Percentiles rank a stretch among this genome's conserved stretches.
Conservation (phyloP, 2,888 invertebrate species). For the Lycocerus yunnanus region DNA sequence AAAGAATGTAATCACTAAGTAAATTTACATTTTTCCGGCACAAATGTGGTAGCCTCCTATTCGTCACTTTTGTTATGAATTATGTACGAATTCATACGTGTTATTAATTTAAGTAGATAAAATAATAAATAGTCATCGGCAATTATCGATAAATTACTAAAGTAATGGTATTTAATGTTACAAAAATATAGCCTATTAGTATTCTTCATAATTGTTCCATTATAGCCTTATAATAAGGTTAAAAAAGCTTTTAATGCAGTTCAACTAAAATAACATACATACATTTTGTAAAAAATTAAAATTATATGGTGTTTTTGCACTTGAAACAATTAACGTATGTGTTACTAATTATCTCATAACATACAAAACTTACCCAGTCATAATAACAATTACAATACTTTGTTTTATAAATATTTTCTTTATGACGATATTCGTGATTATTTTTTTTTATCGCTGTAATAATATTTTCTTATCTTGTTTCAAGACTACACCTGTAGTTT, state of each 20-base stretch:
- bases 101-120: neutral
- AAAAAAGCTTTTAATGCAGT: neutral
- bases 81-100: no score
- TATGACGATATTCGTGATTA: neutral
- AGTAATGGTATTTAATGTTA: neutral
- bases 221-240: neutral
- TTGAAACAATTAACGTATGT: neutral
- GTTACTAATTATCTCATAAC: neutral
- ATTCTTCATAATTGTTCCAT: neutral
- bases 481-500: no score
- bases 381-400: neutral
- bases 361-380: neutral
- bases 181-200: neutral
- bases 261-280: neutral
- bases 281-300: neutral
- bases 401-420: no score
- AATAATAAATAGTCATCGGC: neutral
- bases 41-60: no score
- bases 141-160: neutral
- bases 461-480: no score
- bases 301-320: neutral
- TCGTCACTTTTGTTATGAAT: no score
- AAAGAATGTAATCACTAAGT: no score
- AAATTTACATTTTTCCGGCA: no score
- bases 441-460: neutral